Percentiles rank a stretch among this genome's conserved stretches.
Conservation (phyloP, 2,888 invertebrate species). For the Formica aserva region DNA sequence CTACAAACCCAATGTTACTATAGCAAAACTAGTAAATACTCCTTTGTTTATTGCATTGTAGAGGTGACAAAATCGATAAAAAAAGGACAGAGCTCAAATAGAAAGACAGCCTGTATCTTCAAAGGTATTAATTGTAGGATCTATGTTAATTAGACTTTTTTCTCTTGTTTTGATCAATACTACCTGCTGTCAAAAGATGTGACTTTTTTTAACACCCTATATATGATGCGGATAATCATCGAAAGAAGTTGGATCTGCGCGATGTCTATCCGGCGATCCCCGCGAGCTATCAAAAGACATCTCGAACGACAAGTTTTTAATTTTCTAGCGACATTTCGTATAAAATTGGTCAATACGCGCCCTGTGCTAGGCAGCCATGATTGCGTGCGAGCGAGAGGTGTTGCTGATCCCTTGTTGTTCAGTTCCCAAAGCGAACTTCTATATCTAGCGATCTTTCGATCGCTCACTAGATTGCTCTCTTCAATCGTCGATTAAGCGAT, state of each 20-base stretch:
- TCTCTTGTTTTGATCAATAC: no score
- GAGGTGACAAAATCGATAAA: no score
- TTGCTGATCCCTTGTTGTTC: constrained; percentile 54
- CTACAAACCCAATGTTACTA: no score
- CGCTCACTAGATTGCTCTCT: neutral
- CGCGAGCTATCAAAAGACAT: constrained; percentile 56
- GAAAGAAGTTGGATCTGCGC: neutral
- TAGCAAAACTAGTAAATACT: no score
- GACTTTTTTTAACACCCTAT: no score
- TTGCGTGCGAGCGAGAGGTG: constrained; percentile 83
- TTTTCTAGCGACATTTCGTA: constrained; percentile 63
- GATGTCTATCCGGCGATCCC: neutral
- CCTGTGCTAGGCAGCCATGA: constrained; percentile 84
- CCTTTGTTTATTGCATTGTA: no score
- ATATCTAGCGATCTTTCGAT: constrained; percentile 32
- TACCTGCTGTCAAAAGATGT: no score
- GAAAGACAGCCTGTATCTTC: no score
- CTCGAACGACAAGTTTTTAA: constrained; percentile 66
- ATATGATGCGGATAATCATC: neutral
- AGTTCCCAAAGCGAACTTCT: constrained; percentile 40
- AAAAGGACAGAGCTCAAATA: no score
- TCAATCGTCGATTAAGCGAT: neutral
- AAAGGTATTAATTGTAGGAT: no score
- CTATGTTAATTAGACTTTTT: no score
- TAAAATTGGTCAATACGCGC: constrained; percentile 80